Conservation (phyloP, 2,113 vertebrate genomes). For the Tringa solitaria region DNA sequence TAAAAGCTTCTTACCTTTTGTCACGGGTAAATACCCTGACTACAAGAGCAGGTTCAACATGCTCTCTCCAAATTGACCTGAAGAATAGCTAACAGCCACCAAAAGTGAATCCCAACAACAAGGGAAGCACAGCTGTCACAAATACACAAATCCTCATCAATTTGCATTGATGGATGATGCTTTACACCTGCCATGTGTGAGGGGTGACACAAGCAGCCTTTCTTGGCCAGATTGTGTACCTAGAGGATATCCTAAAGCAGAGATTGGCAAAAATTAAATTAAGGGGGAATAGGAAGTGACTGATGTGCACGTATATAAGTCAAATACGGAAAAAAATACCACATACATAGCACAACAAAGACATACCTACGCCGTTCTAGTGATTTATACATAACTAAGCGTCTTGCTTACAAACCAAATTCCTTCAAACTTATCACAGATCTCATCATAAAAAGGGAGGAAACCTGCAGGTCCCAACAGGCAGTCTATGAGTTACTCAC, state of each 20-base stretch:
- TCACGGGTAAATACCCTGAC: neutral
- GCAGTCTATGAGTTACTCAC: neutral
- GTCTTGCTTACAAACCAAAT: neutral
- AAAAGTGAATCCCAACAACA: neutral
- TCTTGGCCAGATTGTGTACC: neutral
- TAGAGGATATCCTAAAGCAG: neutral
- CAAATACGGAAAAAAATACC: neutral
- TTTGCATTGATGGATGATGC: neutral
- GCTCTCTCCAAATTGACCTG: neutral
- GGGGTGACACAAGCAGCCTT: neutral
- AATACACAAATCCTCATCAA: neutral
- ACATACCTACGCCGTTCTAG: neutral
- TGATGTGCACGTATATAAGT: neutral
- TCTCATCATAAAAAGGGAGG: neutral
- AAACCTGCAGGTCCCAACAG: neutral
- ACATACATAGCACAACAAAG: neutral
- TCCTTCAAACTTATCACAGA: neutral
- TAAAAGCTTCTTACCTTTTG: neutral
- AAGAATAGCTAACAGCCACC: neutral
- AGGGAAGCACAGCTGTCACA: neutral
- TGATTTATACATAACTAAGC: neutral
- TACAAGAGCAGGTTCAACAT: fast-evolving
- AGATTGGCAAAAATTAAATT: neutral
- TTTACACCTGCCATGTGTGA: neutral
- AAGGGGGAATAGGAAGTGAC: neutral